A percentile compares a stretch with the other conserved stretches of the same genome.
These are phyloP conservation scores for Vidua chalybeata DNA, from an alignment of 2,113 vertebrate genomes.

Conservation along the genomic window DNA sequence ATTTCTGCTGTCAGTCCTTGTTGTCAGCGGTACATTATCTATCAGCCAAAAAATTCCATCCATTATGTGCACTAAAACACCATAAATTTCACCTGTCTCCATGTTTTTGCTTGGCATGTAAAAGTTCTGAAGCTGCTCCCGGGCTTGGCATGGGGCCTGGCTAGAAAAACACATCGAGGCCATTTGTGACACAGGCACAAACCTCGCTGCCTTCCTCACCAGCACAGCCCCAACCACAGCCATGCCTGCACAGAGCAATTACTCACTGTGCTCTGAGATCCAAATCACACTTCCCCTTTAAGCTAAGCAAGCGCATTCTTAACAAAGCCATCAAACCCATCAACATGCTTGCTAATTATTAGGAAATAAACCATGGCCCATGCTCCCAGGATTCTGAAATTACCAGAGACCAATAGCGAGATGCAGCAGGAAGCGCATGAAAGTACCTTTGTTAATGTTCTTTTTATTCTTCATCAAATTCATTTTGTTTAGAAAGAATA, in stretches of 20 bases:
- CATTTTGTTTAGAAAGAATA: conserved; percentile 33
- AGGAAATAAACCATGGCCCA: background rate
- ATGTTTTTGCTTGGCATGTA: background rate
- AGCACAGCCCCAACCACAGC: rapidly evolving
- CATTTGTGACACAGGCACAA: background rate
- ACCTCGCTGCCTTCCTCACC: background rate
- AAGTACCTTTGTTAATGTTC: background rate
- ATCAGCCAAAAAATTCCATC: background rate
- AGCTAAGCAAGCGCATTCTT: background rate
- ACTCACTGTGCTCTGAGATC: background rate
- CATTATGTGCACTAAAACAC: background rate
- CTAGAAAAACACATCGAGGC: rapidly evolving
- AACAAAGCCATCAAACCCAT: background rate
- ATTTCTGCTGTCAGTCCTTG: background rate
- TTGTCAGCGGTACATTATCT: background rate
- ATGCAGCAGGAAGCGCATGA: background rate
- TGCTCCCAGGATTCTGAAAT: background rate
- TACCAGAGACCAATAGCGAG: background rate
- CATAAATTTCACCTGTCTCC: background rate
- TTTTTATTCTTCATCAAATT: conserved; percentile 29
- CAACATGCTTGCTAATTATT: background rate
- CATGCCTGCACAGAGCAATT: rapidly evolving
- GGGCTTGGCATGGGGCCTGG: background rate
- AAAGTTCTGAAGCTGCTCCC: background rate
- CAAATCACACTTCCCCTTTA: background rate